These are phyloP conservation scores for Drosophila repleta DNA, from an alignment of 1,140 invertebrate genomes.

Conservation along the genomic window DNA sequence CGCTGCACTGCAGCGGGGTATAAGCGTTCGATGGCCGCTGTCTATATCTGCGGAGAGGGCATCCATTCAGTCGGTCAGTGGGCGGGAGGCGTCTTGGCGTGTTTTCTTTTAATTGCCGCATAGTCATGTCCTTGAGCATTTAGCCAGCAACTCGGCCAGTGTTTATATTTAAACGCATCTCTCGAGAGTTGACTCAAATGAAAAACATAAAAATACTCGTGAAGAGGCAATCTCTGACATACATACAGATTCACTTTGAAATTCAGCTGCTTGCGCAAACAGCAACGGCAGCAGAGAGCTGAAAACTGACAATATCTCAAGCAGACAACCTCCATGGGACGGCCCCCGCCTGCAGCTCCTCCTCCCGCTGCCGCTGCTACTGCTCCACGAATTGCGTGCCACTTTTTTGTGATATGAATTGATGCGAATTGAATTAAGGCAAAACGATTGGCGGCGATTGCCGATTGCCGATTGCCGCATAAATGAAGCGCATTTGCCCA, in stretches of 20 bases:
- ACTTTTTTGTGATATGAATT: slow-evolving; percentile 42
- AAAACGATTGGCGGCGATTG: slow-evolving; percentile 23
- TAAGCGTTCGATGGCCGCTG: no score
- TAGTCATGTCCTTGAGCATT: slow-evolving; percentile 49
- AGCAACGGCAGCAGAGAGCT: no score
- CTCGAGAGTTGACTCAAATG: slow-evolving; percentile 26
- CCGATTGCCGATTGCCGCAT: slow-evolving; percentile 3
- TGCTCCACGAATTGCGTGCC: slow-evolving; percentile 41
- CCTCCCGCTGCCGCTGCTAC: no score
- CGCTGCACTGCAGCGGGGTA: background rate
- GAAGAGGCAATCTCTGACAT: background rate
- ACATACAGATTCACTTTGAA: slow-evolving; percentile 16
- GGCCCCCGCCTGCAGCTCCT: background rate
- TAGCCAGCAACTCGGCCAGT: slow-evolving; percentile 33
- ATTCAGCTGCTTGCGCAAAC: slow-evolving; percentile 13
- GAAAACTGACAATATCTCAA: slow-evolving; percentile 11
- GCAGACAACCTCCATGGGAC: background rate
- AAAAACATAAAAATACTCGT: slow-evolving; percentile 20
- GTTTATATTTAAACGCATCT: slow-evolving; percentile 75
- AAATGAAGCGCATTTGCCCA: slow-evolving; percentile 5
- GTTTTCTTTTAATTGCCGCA: slow-evolving; percentile 45
- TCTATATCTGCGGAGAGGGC: no score
- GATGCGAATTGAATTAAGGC: slow-evolving; percentile 70
- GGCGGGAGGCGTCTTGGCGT: background rate
- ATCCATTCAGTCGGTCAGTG: background rate